Percentiles rank a stretch among this genome's conserved stretches.
Evolutionary conservation across 2,888 invertebrate genomes (phyloP).

Genomic region (Gari tellinella): DNA sequence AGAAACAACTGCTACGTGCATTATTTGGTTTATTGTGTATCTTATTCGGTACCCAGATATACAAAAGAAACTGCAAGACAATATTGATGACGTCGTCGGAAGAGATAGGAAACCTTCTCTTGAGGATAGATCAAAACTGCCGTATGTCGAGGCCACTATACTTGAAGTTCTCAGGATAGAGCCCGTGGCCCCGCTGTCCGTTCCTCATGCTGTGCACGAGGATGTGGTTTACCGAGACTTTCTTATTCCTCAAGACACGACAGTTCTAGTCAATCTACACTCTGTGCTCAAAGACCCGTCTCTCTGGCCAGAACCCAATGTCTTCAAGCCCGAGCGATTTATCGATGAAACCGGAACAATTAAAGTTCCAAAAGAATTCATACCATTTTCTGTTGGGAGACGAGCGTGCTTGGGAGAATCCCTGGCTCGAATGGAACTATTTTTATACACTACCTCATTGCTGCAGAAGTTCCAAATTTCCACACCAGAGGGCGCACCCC

Average conservation of each 20-base stretch:
- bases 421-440: conserved; percentile 57
- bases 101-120: conserved; percentile 19
- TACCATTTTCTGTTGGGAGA: conserved; percentile 50
- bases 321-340: conserved; percentile 51
- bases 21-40: conserved; percentile 55
- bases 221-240: conserved; percentile 37
- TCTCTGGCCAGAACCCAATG: conserved; percentile 39
- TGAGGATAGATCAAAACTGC: conserved; percentile 32
- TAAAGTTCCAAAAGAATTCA: conserved; percentile 39
- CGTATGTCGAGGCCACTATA: conserved; percentile 46
- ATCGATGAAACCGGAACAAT: conserved; percentile 22
- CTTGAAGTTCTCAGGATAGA: conserved; percentile 47
- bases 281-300: conserved; percentile 44
- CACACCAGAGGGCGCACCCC: conserved; percentile 6
- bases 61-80: conserved; percentile 42
- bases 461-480: conserved; percentile 39
- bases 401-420: conserved; percentile 57
- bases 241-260: conserved; percentile 47
- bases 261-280: conserved; percentile 43
- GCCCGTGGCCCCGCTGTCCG: conserved; percentile 45
- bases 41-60: conserved; percentile 51
- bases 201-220: conserved; percentile 45
- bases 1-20: conserved; percentile 54
- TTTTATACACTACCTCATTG: conserved; percentile 48
- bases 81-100: conserved; percentile 44